A percentile compares a stretch with the other conserved stretches of the same genome.
Conservation (phyloP, 2,888 invertebrate species). For the Caradrina clavipalpis region DNA sequence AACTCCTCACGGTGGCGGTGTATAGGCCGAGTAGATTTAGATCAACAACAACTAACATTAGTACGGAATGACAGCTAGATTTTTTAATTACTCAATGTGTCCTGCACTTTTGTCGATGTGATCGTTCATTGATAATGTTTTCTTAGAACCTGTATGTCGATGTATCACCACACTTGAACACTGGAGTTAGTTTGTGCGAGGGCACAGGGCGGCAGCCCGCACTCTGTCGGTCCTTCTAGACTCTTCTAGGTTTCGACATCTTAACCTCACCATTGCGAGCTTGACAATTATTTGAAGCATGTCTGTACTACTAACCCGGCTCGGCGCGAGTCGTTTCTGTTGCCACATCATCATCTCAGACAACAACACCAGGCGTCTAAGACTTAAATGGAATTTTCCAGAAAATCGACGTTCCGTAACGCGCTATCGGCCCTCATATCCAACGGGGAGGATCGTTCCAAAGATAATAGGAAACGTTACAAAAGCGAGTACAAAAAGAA, state of each 20-base stretch:
- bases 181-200: slow-evolving; percentile 73
- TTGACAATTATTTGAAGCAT: slow-evolving; percentile 90
- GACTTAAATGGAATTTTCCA: slow-evolving; percentile 90
- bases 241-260: slow-evolving; percentile 87
- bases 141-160: slow-evolving; percentile 89
- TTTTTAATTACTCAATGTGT: slow-evolving; percentile 84
- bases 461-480: slow-evolving; percentile 92
- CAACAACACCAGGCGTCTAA: slow-evolving; percentile 85
- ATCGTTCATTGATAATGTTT: slow-evolving; percentile 85
- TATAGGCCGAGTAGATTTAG: slow-evolving; percentile 88
- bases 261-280: slow-evolving; percentile 90
- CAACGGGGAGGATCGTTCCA: slow-evolving; percentile 92
- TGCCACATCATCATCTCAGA: slow-evolving; percentile 87
- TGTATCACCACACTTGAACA: slow-evolving; percentile 89
- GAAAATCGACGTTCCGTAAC: slow-evolving; percentile 91
- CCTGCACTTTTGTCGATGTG: slow-evolving; percentile 87
- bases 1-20: slow-evolving; percentile 89
- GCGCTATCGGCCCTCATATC: slow-evolving; percentile 91
- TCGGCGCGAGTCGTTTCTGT: slow-evolving; percentile 89
- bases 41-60: slow-evolving; percentile 79
- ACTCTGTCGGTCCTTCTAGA: slow-evolving; percentile 83
- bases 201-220: slow-evolving; percentile 78
- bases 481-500: slow-evolving; percentile 96
- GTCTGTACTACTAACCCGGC: slow-evolving; percentile 88
- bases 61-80: slow-evolving; percentile 89